Conservation (phyloP, 2,888 invertebrate genomes). For the Branchinecta sandiegonensis region DNA sequence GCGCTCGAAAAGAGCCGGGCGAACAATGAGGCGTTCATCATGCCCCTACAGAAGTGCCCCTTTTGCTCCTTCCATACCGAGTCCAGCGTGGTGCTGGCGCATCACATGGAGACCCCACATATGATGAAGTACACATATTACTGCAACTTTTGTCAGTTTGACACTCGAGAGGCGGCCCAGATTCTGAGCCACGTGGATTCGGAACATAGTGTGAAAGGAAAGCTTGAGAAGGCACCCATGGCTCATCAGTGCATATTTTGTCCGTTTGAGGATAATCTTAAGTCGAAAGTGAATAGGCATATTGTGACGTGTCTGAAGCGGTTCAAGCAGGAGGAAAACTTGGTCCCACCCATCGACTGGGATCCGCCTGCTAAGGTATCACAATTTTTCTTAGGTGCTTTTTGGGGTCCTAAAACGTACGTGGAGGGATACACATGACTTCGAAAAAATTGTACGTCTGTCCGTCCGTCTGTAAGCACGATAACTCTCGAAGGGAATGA, state of each 20-base stretch:
- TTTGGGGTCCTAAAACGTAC: too few species aligned
- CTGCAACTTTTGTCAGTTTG: constrained; percentile 69
- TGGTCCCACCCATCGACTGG: constrained; percentile 72
- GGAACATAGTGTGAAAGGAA: constrained; percentile 66
- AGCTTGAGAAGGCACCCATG: constrained; percentile 46
- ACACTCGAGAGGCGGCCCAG: constrained; percentile 52
- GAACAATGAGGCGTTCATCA: constrained; percentile 62
- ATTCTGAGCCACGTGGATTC: constrained; percentile 76
- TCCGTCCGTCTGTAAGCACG: too few species aligned
- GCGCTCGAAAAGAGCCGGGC: constrained; percentile 72
- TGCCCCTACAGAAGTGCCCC: constrained; percentile 62
- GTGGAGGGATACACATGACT: too few species aligned
- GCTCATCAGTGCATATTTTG: constrained; percentile 86
- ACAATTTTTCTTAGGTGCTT: not conserved
- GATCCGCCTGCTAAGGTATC: constrained; percentile 88
- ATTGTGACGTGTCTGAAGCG: constrained; percentile 72
- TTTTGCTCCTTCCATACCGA: constrained; percentile 81
- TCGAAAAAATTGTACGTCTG: too few species aligned
- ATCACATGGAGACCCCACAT: constrained; percentile 79
- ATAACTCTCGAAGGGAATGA: too few species aligned
- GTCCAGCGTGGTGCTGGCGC: constrained; percentile 62
- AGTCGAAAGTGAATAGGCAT: constrained; percentile 76
- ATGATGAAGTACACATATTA: constrained; percentile 59
- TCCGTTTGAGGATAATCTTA: constrained; percentile 84
- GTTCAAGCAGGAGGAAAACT: constrained; percentile 70